phyloP scores from a whole-genome alignment of 2,888 invertebrate genomes.

The Melikaiella ostensackeni region DNA sequence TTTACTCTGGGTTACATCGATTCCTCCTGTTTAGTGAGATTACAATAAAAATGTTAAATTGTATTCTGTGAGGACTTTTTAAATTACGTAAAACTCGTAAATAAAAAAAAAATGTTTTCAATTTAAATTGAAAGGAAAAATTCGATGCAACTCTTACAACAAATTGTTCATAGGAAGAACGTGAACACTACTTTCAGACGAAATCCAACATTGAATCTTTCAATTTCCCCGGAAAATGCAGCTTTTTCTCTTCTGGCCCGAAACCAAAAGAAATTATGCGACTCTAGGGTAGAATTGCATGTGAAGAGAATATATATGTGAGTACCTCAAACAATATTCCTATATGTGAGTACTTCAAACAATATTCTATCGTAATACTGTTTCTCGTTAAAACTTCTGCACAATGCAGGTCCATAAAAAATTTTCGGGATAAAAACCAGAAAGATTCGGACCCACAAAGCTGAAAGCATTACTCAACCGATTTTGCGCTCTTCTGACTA shows the following conservation, averaged over 20 bases:
- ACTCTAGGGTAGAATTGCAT: background rate
- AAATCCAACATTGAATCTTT: background rate
- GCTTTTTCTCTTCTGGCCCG: background rate
- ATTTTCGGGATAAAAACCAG: background rate
- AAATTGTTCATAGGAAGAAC: background rate
- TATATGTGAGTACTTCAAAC: background rate
- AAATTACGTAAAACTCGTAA: too few species aligned
- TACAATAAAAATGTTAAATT: too few species aligned
- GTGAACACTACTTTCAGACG: background rate
- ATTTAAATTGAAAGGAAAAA: background rate
- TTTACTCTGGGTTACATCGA: background rate
- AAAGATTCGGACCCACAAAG: background rate
- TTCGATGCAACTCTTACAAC: background rate
- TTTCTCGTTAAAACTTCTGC: background rate
- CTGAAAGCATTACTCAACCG: background rate
- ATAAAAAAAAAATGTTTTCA: too few species aligned
- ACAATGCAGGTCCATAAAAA: background rate
- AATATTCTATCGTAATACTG: background rate
- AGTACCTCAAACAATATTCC: background rate
- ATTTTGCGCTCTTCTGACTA: slow-evolving; percentile 48
- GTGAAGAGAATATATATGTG: background rate
- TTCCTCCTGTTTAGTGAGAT: background rate
- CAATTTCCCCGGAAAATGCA: background rate
- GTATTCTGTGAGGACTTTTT: too few species aligned
- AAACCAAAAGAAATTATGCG: background rate